Evolutionary conservation across 2,888 invertebrate genomes (phyloP).

Genomic region (Cancer borealis): DNA sequence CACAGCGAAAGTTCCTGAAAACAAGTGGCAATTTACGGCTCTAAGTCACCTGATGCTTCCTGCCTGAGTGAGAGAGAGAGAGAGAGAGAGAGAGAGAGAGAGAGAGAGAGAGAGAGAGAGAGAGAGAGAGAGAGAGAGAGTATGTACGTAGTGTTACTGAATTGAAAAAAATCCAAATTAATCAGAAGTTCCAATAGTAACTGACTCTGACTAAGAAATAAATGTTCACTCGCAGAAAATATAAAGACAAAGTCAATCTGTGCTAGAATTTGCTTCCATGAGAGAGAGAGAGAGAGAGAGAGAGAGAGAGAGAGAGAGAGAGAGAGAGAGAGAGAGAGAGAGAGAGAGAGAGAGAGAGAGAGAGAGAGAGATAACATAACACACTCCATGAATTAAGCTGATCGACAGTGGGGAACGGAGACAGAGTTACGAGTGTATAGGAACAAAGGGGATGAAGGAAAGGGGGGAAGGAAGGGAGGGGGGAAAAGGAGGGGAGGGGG

Average conservation of each 20-base stretch:
- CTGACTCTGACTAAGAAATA: no score
- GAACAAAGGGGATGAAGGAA: not conserved
- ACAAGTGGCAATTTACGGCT: not conserved
- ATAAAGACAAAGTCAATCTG: no score
- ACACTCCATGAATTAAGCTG: not conserved
- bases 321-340: not conserved
- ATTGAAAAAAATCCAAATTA: no score
- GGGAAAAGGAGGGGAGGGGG: not conserved
- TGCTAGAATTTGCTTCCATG: no score
- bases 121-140: not conserved
- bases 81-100: not conserved
- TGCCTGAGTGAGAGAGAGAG: not conserved
- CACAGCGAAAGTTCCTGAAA: no score
- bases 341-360: not conserved
- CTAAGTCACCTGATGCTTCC: not conserved
- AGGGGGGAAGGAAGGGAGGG: not conserved
- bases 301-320: not conserved
- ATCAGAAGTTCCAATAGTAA: no score
- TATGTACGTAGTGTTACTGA: no score
- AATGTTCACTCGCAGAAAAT: no score
- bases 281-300: not conserved
- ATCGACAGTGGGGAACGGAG: not conserved
- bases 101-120: not conserved
- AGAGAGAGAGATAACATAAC: not conserved
- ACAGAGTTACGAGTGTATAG: not conserved